phyloP scores from a whole-genome alignment of 1,140 invertebrate genomes.

The Sinonovacula constricta region DNA sequence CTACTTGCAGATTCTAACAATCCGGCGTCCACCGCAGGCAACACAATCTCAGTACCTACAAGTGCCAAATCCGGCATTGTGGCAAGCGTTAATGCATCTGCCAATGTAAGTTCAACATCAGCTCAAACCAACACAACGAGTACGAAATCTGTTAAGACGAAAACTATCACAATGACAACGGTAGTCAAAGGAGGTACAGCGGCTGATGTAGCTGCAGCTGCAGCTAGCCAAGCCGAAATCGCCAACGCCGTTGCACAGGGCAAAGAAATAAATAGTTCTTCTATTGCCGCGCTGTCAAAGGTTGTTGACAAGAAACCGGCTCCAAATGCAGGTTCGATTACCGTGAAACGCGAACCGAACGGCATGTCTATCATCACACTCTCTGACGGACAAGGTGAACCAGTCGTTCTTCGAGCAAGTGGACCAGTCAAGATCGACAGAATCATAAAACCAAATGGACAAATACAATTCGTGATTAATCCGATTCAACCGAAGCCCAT shows the following conservation, averaged over 20 bases:
- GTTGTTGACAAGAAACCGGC: neutral
- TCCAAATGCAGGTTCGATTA: constrained; percentile 34
- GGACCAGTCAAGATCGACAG: constrained; percentile 45
- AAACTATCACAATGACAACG: constrained; percentile 37
- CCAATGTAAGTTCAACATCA: neutral
- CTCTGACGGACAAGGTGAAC: constrained; percentile 34
- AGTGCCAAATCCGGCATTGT: neutral
- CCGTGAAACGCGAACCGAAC: constrained; percentile 21
- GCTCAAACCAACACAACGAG: constrained; percentile 34
- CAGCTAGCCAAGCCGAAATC: constrained; percentile 34
- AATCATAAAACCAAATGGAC: constrained; percentile 37
- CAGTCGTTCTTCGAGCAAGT: constrained; percentile 28
- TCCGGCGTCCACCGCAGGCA: no score
- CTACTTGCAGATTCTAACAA: no score
- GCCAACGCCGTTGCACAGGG: constrained; percentile 39
- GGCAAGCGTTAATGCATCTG: constrained; percentile 15
- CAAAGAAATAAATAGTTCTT: constrained; percentile 19
- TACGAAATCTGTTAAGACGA: constrained; percentile 46
- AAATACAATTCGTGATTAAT: constrained; percentile 45
- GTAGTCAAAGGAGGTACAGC: constrained; percentile 26
- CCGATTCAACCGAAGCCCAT: constrained; percentile 5
- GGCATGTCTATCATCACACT: constrained; percentile 41
- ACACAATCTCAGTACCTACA: no score
- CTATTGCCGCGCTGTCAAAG: neutral
- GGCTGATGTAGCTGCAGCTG: constrained; percentile 29